These are phyloP conservation scores for Chalcosyrphus nemorum DNA, from an alignment of 2,888 invertebrate genomes.

Conservation along the genomic window DNA sequence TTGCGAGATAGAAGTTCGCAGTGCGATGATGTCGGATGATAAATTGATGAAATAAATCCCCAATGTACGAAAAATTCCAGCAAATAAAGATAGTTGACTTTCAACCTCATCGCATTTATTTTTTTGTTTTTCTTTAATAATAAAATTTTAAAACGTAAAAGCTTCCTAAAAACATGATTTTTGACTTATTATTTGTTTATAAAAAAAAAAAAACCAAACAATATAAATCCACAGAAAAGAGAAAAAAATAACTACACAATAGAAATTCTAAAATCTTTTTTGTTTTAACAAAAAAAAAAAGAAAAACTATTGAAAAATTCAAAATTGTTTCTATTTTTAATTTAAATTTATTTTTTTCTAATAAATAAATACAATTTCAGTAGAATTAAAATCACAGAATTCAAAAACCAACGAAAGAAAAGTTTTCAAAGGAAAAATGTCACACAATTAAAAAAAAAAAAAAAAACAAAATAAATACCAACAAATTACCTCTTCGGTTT, in stretches of 20 bases:
- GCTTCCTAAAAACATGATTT: not conserved
- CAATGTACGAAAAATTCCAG: not conserved
- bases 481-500: constrained; percentile 47
- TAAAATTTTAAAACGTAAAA: not conserved
- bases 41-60: constrained; percentile 5
- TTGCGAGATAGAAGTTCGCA: constrained; percentile 45
- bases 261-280: not conserved
- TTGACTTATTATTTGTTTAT: not conserved
- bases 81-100: constrained; percentile 16
- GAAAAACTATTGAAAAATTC: not conserved
- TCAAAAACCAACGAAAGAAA: constrained; percentile 41
- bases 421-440: constrained; percentile 17
- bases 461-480: constrained; percentile 18
- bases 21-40: constrained; percentile 44
- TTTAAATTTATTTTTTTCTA: constrained; percentile 7
- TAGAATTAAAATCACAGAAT: constrained; percentile 20
- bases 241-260: not conserved
- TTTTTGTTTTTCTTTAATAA: not conserved
- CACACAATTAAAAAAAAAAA: constrained; percentile 40
- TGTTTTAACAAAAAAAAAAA: not conserved
- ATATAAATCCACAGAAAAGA: not conserved
- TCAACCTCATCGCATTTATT: constrained; percentile 42
- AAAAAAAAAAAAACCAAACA: constrained; percentile 12
- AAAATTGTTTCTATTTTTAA: constrained; percentile 28
- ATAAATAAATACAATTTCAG: constrained; percentile 14